Conservation (phyloP, 2,797 vertebrate species). For the Mormyrops boulengeri region DNA sequence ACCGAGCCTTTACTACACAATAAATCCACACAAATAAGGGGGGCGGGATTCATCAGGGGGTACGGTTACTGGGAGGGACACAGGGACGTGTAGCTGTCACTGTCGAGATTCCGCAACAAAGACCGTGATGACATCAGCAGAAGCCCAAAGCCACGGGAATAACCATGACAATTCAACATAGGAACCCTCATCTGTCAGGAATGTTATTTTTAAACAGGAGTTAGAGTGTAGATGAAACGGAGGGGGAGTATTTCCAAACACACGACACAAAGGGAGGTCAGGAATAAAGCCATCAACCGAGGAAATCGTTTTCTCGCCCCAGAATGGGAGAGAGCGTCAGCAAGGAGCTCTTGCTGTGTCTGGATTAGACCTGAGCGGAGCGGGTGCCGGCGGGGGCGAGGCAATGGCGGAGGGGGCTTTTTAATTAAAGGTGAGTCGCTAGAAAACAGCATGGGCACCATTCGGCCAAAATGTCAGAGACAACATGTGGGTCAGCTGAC, state of each 20-base stretch:
- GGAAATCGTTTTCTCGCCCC: slow-evolving; percentile 45
- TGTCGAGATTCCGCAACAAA: slow-evolving; percentile 38
- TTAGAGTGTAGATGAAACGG: slow-evolving; percentile 19
- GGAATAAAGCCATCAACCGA: slow-evolving; percentile 53
- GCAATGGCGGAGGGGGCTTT: slow-evolving; percentile 50
- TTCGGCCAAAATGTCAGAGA: slow-evolving; percentile 39
- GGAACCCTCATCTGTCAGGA: slow-evolving; percentile 28
- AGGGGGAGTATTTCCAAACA: slow-evolving; percentile 43
- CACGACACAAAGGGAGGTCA: slow-evolving; percentile 42
- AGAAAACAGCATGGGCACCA: slow-evolving; percentile 40
- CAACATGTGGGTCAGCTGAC: slow-evolving; percentile 32
- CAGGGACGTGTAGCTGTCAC: slow-evolving; percentile 27
- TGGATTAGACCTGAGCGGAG: slow-evolving; percentile 22
- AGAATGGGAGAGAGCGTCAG: slow-evolving; percentile 29
- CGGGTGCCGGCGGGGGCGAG: slow-evolving; percentile 39
- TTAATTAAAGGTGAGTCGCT: slow-evolving; percentile 47
- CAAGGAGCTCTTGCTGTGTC: neutral
- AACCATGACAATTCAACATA: slow-evolving; percentile 26
- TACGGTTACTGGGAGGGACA: slow-evolving; percentile 28
- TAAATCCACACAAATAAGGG: slow-evolving; percentile 46
- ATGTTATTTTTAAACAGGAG: slow-evolving; percentile 36
- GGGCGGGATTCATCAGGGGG: slow-evolving; percentile 31
- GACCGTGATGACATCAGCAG: slow-evolving; percentile 49
- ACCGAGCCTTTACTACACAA: slow-evolving; percentile 46
- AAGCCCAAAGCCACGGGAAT: slow-evolving; percentile 32